phyloP scores from a whole-genome alignment of 1,140 invertebrate genomes.

The Tachypleus tridentatus region DNA sequence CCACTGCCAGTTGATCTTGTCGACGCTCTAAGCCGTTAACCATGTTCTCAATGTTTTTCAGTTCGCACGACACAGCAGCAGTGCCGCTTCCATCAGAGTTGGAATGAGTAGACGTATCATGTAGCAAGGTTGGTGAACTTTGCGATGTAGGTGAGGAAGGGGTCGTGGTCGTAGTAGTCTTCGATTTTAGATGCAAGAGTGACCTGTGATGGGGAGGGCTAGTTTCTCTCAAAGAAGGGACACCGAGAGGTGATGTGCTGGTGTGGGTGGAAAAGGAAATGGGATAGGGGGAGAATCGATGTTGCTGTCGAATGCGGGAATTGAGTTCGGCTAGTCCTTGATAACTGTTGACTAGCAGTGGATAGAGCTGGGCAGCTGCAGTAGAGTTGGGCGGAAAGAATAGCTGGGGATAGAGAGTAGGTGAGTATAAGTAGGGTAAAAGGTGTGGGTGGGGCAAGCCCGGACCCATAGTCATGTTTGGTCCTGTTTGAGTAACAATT shows the following conservation, averaged over 20 bases:
- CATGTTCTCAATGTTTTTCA: conserved; percentile 94
- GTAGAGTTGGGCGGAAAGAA: too few species aligned
- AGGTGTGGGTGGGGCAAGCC: conserved; percentile 64
- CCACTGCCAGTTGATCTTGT: conserved; percentile 24
- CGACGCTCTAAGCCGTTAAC: conserved; percentile 71
- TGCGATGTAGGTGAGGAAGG: too few species aligned
- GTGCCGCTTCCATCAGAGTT: too few species aligned
- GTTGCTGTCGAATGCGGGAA: conserved; percentile 37
- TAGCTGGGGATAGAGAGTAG: conserved; percentile 51
- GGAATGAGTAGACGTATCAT: too few species aligned
- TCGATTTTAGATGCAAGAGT: too few species aligned
- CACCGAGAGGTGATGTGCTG: too few species aligned
- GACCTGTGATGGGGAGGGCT: too few species aligned
- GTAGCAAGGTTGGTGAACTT: too few species aligned
- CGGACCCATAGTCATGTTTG: conserved; percentile 45
- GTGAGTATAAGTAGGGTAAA: conserved; percentile 75
- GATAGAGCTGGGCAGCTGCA: conserved; percentile 21
- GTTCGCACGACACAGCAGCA: conserved; percentile 39
- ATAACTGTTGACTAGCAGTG: conserved; percentile 4
- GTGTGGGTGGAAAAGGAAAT: conserved; percentile 37
- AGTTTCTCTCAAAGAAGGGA: too few species aligned
- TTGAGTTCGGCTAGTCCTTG: too few species aligned
- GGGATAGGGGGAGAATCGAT: conserved; percentile 75
- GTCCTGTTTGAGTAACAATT: too few species aligned
- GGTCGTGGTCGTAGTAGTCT: too few species aligned